Conservation (phyloP, 2,797 vertebrate species). For the Schizopygopsis pylzovi region DNA sequence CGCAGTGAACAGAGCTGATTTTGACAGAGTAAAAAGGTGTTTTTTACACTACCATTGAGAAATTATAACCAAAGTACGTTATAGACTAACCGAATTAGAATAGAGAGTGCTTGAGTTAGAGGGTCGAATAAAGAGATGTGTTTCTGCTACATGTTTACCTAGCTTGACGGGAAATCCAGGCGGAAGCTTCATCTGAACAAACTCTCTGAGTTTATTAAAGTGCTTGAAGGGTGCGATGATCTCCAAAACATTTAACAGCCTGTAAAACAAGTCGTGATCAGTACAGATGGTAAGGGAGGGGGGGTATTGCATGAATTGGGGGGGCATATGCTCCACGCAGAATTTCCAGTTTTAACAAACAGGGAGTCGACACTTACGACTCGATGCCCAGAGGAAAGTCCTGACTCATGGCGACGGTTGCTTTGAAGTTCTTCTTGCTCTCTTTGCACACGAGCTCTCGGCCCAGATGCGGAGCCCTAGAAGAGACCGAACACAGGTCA, state of each 20-base stretch:
- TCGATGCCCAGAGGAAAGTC: conserved; percentile 97
- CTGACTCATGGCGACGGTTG: conserved; percentile 98
- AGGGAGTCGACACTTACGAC: conserved; percentile 83
- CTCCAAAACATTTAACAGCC: conserved; percentile 98
- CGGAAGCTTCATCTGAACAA: conserved; percentile 99
- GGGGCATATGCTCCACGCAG: too few relatives aligned
- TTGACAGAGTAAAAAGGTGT: too few relatives aligned
- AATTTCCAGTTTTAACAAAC: too few relatives aligned
- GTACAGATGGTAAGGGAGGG: too few relatives aligned
- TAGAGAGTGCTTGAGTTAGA: too few relatives aligned
- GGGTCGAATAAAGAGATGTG: too few relatives aligned
- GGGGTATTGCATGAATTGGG: too few relatives aligned
- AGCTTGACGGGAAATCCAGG: conserved; percentile 98
- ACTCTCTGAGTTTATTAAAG: conserved; percentile 99
- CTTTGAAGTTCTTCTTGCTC: conserved; percentile 99
- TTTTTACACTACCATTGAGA: too few relatives aligned
- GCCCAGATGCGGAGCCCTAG: conserved; percentile 94
- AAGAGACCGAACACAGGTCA: not conserved
- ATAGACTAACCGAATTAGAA: too few relatives aligned
- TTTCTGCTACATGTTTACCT: conserved; percentile 75
- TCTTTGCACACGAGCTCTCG: conserved; percentile 98
- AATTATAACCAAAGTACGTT: too few relatives aligned
- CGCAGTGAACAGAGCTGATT: too few relatives aligned
- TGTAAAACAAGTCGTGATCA: conserved; percentile 67
- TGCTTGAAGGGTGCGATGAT: conserved; percentile 99